phyloP scores from a whole-genome alignment of 2,113 vertebrate species.

The Toxostoma redivivum region DNA sequence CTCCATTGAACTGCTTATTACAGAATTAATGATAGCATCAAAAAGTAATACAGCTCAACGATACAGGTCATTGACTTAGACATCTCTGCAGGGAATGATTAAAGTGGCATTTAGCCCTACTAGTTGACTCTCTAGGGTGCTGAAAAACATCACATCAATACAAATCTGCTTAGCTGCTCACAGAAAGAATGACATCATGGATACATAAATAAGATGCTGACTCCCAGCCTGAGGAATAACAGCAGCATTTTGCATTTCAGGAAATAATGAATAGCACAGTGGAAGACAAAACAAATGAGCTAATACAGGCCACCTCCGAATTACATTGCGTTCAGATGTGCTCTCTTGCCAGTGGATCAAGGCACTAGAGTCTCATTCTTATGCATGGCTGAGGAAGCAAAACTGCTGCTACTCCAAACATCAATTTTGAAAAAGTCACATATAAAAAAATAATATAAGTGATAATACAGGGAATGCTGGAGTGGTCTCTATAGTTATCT shows the following conservation, averaged over 20 bases:
- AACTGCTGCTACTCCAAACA: not conserved
- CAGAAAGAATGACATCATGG: not conserved
- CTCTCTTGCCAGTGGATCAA: not conserved
- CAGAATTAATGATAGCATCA: slow-evolving; percentile 39
- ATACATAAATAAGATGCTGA: not conserved
- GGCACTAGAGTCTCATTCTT: not conserved
- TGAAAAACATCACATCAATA: slow-evolving; percentile 33
- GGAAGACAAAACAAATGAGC: not conserved
- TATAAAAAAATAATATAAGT: not conserved
- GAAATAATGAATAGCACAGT: not conserved
- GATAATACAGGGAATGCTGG: not conserved
- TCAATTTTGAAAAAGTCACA: not conserved
- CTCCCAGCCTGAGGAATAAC: not conserved
- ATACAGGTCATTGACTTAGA: slow-evolving; percentile 35
- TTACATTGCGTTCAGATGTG: not conserved
- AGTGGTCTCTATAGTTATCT: not conserved
- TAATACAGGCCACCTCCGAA: not conserved
- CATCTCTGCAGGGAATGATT: slow-evolving; percentile 14
- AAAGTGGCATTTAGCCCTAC: slow-evolving; percentile 1
- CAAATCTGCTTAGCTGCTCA: slow-evolving; percentile 18
- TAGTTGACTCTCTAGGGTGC: slow-evolving; percentile 1
- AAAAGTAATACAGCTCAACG: slow-evolving; percentile 2
- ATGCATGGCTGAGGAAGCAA: not conserved
- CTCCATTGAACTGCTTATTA: not conserved
- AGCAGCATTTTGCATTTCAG: not conserved